Conservation (phyloP, 92 coral and sea anemone species). For the Epizoanthus scotinus region DNA sequence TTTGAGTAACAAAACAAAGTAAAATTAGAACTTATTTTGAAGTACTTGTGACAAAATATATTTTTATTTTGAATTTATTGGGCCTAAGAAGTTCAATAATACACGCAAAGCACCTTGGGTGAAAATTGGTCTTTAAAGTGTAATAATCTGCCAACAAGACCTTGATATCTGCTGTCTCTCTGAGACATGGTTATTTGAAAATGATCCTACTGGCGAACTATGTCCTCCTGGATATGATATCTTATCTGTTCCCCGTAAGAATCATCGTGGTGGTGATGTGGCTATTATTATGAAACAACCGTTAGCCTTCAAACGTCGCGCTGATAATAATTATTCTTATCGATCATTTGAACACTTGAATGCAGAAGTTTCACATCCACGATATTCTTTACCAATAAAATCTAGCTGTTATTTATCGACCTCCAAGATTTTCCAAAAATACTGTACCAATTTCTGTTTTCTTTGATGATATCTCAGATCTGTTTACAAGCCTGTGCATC, state of each 20-base stretch:
- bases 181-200: not conserved
- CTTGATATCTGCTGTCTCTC: not conserved
- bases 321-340: not conserved
- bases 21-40: no score
- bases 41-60: no score
- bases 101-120: no score
- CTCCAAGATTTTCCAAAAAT: not conserved
- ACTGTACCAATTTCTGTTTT: not conserved
- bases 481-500: not conserved
- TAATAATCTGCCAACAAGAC: slow-evolving; percentile 46
- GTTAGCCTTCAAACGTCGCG: no score
- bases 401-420: not conserved
- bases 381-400: slow-evolving; percentile 23
- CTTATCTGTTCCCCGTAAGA: slow-evolving; percentile 3
- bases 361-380: not conserved
- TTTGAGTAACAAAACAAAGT: no score
- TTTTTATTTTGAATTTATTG: no score
- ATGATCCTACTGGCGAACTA: not conserved
- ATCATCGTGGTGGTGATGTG: no score
- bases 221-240: slow-evolving; percentile 6
- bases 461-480: not conserved
- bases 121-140: no score
- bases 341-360: not conserved
- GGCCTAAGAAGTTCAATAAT: no score
- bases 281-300: no score